Evolutionary conservation across 2,888 invertebrate genomes (phyloP), one percentile per base, ranked within the genome.

Genomic region (Hydropsyche betteni): DNA sequence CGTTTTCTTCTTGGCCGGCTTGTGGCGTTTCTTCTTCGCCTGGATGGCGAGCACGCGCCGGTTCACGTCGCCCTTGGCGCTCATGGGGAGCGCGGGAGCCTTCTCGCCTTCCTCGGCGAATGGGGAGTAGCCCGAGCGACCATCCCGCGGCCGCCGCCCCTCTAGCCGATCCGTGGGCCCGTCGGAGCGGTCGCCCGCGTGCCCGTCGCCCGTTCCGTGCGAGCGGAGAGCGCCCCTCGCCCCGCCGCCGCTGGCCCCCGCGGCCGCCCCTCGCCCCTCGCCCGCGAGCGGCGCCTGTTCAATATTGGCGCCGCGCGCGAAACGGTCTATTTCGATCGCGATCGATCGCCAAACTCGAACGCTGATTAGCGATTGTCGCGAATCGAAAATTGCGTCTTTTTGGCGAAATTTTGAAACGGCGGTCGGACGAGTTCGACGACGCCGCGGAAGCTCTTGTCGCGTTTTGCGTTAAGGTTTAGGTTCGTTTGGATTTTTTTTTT

Each of bases 21-120:
- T 95, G 88, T 95, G 94, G 81, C 95, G 91, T 86, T 95, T 95
- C 89, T 95, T 95, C 89, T 95, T 95, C 83, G 95, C 95, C 89
- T 95, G 94, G 84, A 95, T 95, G 85, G 94, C 94, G 87, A 95
- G 89, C 87, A 95, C 94, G 86, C 95, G 92, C 88, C 95, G 92
- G 89, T 95, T 95, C 88, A 94, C 94, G 89, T 95, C 95, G 87
- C 93, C 93, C 91, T 94, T 94, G 85, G 93, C 91, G 90, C 93
- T 94, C 94, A 94, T 94, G 34, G 58, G 72, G 14, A 38, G 38
- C 44, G 69, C 69, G 38, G 69, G 38, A 5, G 44, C 44, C 38
- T 44, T 14, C 38, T n/a, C 69, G 24, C 7, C 69, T 38, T 10
- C 69, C 69, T 6, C 24, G 16, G 14, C 64, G 33, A 14, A 34